A percentile compares a stretch with the other conserved stretches of the same genome.
Evolutionary conservation across 2,888 invertebrate species (phyloP).

Genomic region (Margaritifera margaritifera): DNA sequence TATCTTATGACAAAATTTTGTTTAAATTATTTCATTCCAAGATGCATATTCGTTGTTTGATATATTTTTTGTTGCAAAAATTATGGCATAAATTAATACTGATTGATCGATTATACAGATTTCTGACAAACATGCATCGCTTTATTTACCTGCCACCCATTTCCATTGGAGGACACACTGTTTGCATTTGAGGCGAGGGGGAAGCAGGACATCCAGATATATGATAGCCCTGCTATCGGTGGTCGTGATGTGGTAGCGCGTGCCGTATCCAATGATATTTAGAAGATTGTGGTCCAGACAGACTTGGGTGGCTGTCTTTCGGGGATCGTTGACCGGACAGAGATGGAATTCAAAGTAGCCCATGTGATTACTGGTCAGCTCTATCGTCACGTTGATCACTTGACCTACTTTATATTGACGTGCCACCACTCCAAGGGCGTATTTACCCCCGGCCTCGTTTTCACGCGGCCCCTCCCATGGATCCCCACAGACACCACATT

Average conservation of each 20-base stretch:
- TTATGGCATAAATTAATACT: no score
- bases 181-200: conserved; percentile 61
- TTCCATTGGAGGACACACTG: conserved; percentile 73
- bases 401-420: conserved; percentile 35
- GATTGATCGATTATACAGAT: no score
- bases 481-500: conserved; percentile 92
- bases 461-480: conserved; percentile 75
- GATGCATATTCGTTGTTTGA: no score
- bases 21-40: no score
- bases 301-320: conserved; percentile 24
- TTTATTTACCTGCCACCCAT: conserved; percentile 66
- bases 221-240: conserved; percentile 14
- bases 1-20: no score
- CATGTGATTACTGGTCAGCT: conserved; percentile 42
- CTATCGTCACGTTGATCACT: conserved; percentile 38
- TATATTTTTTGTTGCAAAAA: no score
- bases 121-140: neutral
- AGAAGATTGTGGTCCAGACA: conserved; percentile 38
- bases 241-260: conserved; percentile 27
- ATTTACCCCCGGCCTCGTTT: conserved; percentile 59
- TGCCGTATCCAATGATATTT: conserved; percentile 59
- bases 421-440: conserved; percentile 40
- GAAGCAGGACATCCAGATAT: conserved; percentile 52
- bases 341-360: conserved; percentile 43
- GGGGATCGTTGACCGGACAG: conserved; percentile 42